These are phyloP conservation scores for Mesopsocus fuscifrons DNA, from an alignment of 2,888 invertebrate genomes.

Conservation along the genomic window DNA sequence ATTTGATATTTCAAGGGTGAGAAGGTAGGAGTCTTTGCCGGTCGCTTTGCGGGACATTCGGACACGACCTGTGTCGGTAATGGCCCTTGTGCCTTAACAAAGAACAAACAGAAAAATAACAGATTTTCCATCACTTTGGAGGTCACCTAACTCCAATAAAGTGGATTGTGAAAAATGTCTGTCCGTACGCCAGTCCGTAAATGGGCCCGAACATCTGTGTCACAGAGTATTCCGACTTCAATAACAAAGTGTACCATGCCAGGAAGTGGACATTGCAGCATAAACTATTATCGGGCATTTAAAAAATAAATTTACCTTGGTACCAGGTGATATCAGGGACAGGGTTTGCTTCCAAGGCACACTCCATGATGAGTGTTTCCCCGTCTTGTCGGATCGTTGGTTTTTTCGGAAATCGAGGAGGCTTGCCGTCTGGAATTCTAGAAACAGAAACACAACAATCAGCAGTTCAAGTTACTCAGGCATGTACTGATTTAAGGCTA, in stretches of 20 bases:
- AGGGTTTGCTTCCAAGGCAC: conserved; percentile 86
- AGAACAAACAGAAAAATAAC: too few relatives aligned
- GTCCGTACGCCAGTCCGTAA: too few relatives aligned
- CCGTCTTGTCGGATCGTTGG: conserved; percentile 90
- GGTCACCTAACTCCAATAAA: too few relatives aligned
- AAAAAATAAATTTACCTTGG: too few relatives aligned
- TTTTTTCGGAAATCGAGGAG: conserved; percentile 92
- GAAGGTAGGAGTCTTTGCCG: conserved; percentile 76
- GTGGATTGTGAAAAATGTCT: too few relatives aligned
- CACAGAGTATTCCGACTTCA: too few relatives aligned
- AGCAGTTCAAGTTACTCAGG: conserved; percentile 3
- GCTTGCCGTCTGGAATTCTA: conserved; percentile 90
- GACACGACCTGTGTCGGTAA: conserved; percentile 66
- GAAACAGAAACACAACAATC: conserved; percentile 19
- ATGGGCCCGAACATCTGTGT: too few relatives aligned
- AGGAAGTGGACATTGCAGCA: too few relatives aligned
- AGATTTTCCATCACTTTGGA: too few relatives aligned
- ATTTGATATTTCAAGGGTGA: conserved; percentile 84
- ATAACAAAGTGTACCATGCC: too few relatives aligned
- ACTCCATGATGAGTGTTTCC: conserved; percentile 86
- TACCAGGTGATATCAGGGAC: conserved; percentile 92
- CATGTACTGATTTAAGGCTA: too few relatives aligned
- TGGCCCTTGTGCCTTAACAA: conserved; percentile 63
- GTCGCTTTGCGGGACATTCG: conserved; percentile 79
- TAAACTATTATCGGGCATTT: too few relatives aligned